A percentile compares a stretch with the other conserved stretches of the same genome.
phyloP scores from a whole-genome alignment of 1,140 invertebrate species.

The Xylocopa sonorina region DNA sequence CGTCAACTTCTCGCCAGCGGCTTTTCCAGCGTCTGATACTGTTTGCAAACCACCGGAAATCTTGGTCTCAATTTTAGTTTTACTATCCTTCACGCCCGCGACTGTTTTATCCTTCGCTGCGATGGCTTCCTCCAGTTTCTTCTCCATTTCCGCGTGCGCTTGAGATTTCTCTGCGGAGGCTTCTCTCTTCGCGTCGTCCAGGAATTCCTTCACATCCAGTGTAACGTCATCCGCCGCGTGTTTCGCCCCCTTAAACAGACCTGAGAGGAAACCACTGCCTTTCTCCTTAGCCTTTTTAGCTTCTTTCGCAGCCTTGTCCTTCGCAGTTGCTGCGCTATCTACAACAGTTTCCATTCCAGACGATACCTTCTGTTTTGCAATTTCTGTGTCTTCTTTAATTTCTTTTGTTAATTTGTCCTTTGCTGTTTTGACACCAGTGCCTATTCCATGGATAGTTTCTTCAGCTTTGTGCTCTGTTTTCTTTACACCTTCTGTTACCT shows the following conservation, averaged over 20 bases:
- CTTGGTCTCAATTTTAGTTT: not conserved
- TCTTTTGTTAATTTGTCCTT: slow-evolving; percentile 45
- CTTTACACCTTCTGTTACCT: not conserved
- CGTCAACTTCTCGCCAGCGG: slow-evolving; percentile 32
- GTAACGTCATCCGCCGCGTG: slow-evolving; percentile 46
- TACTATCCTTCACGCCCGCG: not conserved
- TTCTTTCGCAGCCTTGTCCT: slow-evolving; percentile 39
- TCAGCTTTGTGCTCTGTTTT: slow-evolving; percentile 24
- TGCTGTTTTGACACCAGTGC: slow-evolving; percentile 29
- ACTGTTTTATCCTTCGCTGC: slow-evolving; percentile 7
- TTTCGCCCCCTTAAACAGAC: slow-evolving; percentile 66
- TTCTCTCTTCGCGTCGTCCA: slow-evolving; percentile 57
- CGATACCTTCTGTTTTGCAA: slow-evolving; percentile 41
- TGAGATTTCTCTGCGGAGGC: slow-evolving; percentile 61
- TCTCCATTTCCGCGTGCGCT: slow-evolving; percentile 12
- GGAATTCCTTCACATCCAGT: slow-evolving; percentile 52
- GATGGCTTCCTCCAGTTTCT: not conserved
- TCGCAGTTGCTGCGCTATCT: slow-evolving; percentile 8
- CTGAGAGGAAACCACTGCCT: slow-evolving; percentile 57
- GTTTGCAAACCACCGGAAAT: not conserved
- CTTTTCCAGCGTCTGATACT: slow-evolving; percentile 23
- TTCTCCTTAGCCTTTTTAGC: slow-evolving; percentile 65
- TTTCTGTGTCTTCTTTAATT: slow-evolving; percentile 39
- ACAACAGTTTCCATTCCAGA: not conserved
- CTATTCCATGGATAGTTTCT: slow-evolving; percentile 15